A percentile compares a stretch with the other conserved stretches of the same genome.
Conservation (phyloP, 1,140 invertebrate genomes). For the Zaprionus nigranus region DNA sequence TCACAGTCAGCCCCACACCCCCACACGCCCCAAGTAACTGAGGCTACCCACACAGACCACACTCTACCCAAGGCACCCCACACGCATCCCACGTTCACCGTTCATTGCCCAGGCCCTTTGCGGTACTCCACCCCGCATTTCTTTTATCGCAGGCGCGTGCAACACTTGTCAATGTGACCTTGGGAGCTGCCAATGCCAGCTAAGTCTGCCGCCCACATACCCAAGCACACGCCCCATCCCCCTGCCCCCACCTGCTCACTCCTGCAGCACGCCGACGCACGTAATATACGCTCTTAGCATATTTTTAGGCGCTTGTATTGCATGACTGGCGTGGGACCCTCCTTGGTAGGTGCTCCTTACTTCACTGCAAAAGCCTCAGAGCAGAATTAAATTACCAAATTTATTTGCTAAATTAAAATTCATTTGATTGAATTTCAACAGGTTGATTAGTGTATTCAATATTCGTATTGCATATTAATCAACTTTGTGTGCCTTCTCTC, state of each 20-base stretch:
- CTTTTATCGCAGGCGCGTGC: slow-evolving; percentile 67
- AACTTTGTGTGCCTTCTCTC: neutral
- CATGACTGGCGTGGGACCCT: too few species aligned
- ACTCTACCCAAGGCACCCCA: too few species aligned
- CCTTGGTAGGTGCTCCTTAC: too few species aligned
- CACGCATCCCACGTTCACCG: neutral
- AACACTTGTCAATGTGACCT: slow-evolving; percentile 82
- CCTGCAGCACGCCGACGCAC: slow-evolving; percentile 19
- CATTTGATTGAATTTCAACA: neutral
- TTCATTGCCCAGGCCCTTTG: neutral
- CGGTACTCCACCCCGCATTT: slow-evolving; percentile 19
- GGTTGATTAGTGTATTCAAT: neutral
- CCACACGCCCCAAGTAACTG: too few species aligned
- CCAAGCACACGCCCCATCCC: neutral
- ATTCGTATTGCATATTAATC: neutral
- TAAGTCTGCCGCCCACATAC: neutral
- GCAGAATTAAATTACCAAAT: neutral
- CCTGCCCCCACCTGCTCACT: neutral
- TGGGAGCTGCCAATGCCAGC: slow-evolving; percentile 69
- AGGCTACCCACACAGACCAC: neutral
- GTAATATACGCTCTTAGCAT: slow-evolving; percentile 69
- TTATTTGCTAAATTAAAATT: neutral
- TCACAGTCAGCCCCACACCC: neutral
- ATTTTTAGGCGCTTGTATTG: slow-evolving; percentile 42
- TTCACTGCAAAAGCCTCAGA: neutral